phyloP scores from a whole-genome alignment of 2,888 invertebrate genomes.

The Eupithecia centaureata region DNA sequence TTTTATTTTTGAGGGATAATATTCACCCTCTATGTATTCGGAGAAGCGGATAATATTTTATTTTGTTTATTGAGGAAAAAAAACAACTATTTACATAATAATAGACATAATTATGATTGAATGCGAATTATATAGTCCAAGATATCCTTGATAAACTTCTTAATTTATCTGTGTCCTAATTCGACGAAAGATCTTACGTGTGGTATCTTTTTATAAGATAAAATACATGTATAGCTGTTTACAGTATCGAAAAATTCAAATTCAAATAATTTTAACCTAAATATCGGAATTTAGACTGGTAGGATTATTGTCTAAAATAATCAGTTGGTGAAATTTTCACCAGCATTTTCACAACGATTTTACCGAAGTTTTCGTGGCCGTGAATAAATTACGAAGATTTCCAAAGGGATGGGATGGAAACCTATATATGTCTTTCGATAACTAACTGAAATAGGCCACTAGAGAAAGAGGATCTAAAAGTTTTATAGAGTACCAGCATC shows the following conservation, averaged over 20 bases:
- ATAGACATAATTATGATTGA: no score
- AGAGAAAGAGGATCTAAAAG: neutral
- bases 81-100: neutral
- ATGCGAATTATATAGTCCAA: no score
- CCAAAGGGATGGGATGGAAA: conserved; percentile 19
- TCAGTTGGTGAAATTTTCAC: conserved; percentile 4
- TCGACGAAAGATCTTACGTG: neutral
- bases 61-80: neutral
- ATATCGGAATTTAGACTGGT: neutral
- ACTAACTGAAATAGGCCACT: neutral
- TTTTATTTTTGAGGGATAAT: neutral
- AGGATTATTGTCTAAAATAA: neutral
- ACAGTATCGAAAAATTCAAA: neutral
- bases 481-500: neutral
- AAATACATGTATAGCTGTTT: neutral
- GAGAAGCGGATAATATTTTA: neutral
- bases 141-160: neutral
- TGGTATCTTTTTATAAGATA: neutral
- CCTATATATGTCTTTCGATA: conserved; percentile 16
- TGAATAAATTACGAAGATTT: conserved; percentile 44
- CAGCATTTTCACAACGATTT: conserved; percentile 22
- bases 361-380: conserved; percentile 33
- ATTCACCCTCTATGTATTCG: neutral
- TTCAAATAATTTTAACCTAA: neutral
- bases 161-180: neutral